Percentiles rank a stretch among this genome's conserved stretches.
These are phyloP conservation scores for Cyphomyrus discorhynchus DNA, from an alignment of 2,113 vertebrate genomes.

Conservation along the genomic window DNA sequence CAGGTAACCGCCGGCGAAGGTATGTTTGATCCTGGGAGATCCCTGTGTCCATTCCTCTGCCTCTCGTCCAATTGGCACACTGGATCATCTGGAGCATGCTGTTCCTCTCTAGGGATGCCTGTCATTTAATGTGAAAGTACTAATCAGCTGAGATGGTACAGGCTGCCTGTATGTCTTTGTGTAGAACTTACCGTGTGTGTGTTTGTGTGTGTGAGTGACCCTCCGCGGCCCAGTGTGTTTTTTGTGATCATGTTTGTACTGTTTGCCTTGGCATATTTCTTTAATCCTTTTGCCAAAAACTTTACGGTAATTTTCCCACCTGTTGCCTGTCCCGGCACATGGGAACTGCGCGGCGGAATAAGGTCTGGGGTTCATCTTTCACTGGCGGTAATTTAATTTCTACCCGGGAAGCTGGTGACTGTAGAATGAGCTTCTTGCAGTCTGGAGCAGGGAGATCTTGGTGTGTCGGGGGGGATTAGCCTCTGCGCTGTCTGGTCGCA, in stretches of 20 bases:
- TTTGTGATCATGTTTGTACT: not conserved
- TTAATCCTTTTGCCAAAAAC: not conserved
- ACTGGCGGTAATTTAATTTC: not conserved
- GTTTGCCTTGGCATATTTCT: not conserved
- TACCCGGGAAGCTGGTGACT: not conserved
- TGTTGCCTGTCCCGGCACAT: not conserved
- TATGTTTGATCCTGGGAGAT: not conserved
- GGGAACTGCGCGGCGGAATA: not conserved
- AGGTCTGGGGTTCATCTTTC: not conserved
- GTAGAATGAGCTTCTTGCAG: not conserved
- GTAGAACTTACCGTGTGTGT: not conserved
- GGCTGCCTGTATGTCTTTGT: not conserved
- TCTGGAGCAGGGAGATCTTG: not conserved
- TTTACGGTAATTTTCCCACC: not conserved
- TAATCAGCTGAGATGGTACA: not conserved
- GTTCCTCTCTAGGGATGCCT: not conserved
- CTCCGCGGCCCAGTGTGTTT: not conserved
- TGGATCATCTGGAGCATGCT: not conserved
- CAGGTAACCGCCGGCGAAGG: conserved; percentile 72
- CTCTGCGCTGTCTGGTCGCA: not conserved
- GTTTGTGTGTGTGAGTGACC: not conserved
- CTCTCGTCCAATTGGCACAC: not conserved
- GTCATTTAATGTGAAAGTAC: not conserved
- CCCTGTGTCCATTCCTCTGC: conserved; percentile 14
- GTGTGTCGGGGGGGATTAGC: not conserved